Conservation (phyloP, 2,113 vertebrate genomes). For the Micromys minutus region DNA sequence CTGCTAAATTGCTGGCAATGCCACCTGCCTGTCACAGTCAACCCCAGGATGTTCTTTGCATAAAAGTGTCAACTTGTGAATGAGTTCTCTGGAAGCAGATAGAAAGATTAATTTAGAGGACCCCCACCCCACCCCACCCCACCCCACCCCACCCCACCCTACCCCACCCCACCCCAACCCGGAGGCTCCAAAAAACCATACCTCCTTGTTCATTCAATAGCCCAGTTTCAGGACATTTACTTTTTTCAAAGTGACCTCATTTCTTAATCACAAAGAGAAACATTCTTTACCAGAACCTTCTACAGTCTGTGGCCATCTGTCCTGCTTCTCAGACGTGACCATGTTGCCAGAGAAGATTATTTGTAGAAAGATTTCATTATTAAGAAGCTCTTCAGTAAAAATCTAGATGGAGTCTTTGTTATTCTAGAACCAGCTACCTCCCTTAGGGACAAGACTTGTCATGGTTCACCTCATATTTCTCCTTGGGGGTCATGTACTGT, state of each 20-base stretch:
- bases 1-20: neutral
- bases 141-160: accelerated
- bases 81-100: slow-evolving; percentile 57
- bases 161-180: accelerated
- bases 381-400: slow-evolving; percentile 57
- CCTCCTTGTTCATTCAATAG: neutral
- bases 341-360: slow-evolving; percentile 31
- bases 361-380: slow-evolving; percentile 48
- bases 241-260: slow-evolving; percentile 52
- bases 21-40: neutral
- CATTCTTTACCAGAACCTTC: slow-evolving; percentile 57
- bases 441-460: neutral
- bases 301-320: slow-evolving; percentile 9
- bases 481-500: neutral
- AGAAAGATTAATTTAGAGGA: slow-evolving; percentile 55
- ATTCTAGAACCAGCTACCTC: slow-evolving; percentile 35
- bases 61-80: slow-evolving; percentile 53
- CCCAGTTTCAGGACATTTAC: slow-evolving; percentile 17
- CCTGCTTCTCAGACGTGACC: slow-evolving; percentile 29
- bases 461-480: neutral
- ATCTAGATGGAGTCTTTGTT: neutral
- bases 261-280: slow-evolving; percentile 56
- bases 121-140: accelerated
- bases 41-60: slow-evolving; percentile 38
- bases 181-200: neutral